Base-by-base conservation (phyloP, 2,888 invertebrate genomes). In the Cactoblastis cactorum region DNA sequence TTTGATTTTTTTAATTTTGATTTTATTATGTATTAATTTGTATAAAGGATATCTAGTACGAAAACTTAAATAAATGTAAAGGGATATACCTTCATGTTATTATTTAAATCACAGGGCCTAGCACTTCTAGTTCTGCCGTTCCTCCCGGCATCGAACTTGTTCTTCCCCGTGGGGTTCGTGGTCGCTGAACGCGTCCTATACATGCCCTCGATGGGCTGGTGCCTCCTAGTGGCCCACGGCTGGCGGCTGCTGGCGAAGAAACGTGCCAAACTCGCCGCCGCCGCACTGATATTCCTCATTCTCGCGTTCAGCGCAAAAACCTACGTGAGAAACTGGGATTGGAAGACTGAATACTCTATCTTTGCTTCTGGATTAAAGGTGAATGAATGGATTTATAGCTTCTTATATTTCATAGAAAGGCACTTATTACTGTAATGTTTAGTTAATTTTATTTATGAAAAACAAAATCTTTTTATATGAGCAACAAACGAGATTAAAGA, bases 201-300 rank as follows among this genome's bases (percentile, higher is more conserved):
- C 83, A 97, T 97, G 91, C 98, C 98, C 0, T 98, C 98, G 11
- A 98, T 98, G 97, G 98, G 98, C 48, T 98, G 96, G 91, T 98
- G 98, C 73, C 92, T 98, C 80, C 90, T 98, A 17, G 92, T 98
- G 1, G 97, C 96, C 1, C 96, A 96, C 69, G 97, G 97, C 32
- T 97, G 93, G 93, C 91, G 93, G 57, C 84, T 94, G 53, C 71
- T 95, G 22, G 91, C 92, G 46, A 92, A 93, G 68, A 93, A 91
- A 70, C 90, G 92, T 65, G 92, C 91, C 52, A 93, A 92, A 62
- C 91, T 93, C 53, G 79, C 95, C 17, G 91, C 94, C 15, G 93
- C 93, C 76, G 74, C 92, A n/a, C 89, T 92, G 34, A 83, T 97
- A 56, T 82, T 93, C 46, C 87, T 98, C 32, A 79, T 98, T 34